Evolutionary conservation across 1,140 invertebrate genomes (phyloP), one percentile per base, ranked within the genome.

Genomic region (Nephila pilipes): DNA sequence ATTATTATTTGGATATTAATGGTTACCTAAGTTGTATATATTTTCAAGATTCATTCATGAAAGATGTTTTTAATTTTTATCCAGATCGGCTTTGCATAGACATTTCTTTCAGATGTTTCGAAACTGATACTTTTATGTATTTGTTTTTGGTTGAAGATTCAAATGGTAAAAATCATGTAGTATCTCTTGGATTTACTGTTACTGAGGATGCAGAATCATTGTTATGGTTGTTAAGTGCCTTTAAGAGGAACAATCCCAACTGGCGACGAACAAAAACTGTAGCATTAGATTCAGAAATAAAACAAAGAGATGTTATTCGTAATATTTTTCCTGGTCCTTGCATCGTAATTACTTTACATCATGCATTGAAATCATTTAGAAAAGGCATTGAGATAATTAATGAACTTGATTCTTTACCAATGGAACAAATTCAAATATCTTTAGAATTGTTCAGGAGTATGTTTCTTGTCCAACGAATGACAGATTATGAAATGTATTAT

Each of bases 31-130:
- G 58, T 18, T 85, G 90, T 54, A 54, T 91, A 25, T 91, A 85
- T 69, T 85, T 83, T 36, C 90, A 91, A 65, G 90, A 91, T 91
- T 54, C 80, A 8, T 91, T 65, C 85, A 91, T 91, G 90, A 91
- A 91, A 81, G 90, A 91, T 55, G 10, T 83, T 8, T 91, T 91
- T 85, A 91, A 91, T 32, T 91, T 91, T 91, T 91, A 54, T 85
- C 90, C 90, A 10, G 90, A 91, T 29, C 55, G 90, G 1, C 20
- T 91, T 65, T 91, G 90, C 20, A 65, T 91, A 60, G 90, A 91
- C 65, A 10, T 91, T 85, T 63, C 57, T 63, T 58, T 36, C 20
- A 89, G 55, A 57, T 60, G 20, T 65, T 63, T 85, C 10, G n/a
- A 85, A 20, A 32, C n/a, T 16, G 60, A 85, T 85, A 29, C 85